phyloP scores from a whole-genome alignment of 1,140 invertebrate species.

The Danaus melanippus region DNA sequence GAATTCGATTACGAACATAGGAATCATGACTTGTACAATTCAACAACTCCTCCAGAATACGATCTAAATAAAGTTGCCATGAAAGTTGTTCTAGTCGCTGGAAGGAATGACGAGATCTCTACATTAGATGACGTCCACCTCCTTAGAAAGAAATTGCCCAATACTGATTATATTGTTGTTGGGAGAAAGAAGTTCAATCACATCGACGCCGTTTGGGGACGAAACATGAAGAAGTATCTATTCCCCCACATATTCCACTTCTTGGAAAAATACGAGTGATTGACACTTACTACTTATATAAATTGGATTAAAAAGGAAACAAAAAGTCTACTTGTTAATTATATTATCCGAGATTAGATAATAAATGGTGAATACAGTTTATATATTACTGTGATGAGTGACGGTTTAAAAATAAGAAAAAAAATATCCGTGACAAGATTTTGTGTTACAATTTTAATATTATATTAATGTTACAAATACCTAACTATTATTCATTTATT shows the following conservation, averaged over 20 bases:
- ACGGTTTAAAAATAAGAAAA: no score
- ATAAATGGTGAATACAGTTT: no score
- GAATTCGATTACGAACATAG: constrained; percentile 67
- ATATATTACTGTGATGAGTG: no score
- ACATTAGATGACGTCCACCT: constrained; percentile 67
- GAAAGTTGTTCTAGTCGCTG: constrained; percentile 68
- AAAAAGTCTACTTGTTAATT: no score
- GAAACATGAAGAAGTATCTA: constrained; percentile 59
- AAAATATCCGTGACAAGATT: no score
- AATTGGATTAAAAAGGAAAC: no score
- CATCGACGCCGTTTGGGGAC: constrained; percentile 73
- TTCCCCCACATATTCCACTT: constrained; percentile 33
- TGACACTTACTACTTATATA: neutral
- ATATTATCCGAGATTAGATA: no score
- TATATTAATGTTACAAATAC: no score
- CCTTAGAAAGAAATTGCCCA: constrained; percentile 51
- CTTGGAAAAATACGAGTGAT: constrained; percentile 21
- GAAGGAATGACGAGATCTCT: constrained; percentile 74
- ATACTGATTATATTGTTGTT: constrained; percentile 38
- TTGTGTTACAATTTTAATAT: no score
- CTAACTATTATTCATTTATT: no score
- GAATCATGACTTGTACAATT: constrained; percentile 70
- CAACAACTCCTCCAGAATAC: constrained; percentile 70
- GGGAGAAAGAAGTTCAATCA: constrained; percentile 37
- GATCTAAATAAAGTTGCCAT: constrained; percentile 70